phyloP scores from a whole-genome alignment of 35 echinoderm and acorn worm species.

The Chiridota heheva region DNA sequence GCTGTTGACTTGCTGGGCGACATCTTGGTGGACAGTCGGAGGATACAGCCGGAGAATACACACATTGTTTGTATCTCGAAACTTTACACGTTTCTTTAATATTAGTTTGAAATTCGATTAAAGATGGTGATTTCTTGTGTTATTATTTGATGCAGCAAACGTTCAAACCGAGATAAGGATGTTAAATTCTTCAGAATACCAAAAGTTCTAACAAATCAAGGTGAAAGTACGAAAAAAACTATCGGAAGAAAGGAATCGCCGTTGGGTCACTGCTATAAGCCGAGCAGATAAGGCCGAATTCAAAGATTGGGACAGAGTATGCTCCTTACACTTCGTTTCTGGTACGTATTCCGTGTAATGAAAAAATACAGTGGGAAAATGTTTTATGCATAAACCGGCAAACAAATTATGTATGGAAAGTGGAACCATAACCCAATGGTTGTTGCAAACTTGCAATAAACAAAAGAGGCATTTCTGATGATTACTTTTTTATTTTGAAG shows the following conservation, averaged over 20 bases:
- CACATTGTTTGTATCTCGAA: not conserved
- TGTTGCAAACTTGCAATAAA: too few species aligned
- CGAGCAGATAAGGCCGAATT: constrained; percentile 5
- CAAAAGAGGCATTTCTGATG: too few species aligned
- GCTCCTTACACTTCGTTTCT: constrained; percentile 12
- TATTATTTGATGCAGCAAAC: not conserved
- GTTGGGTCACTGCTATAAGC: constrained; percentile 19
- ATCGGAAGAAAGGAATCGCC: constrained; percentile 8
- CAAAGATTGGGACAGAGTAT: constrained; percentile 19
- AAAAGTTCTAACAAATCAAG: constrained; percentile 9
- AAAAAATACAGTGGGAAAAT: constrained; percentile 12
- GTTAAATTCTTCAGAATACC: not conserved
- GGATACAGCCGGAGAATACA: not conserved
- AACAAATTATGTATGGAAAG: too few species aligned
- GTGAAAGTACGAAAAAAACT: constrained; percentile 1
- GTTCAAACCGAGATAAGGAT: too few species aligned
- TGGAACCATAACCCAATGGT: too few species aligned
- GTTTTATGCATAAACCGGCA: too few species aligned
- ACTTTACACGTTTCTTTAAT: not conserved
- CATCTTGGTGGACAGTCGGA: constrained; percentile 11
- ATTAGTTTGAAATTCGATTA: not conserved
- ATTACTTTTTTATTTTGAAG: too few species aligned
- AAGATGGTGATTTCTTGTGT: constrained; percentile 19
- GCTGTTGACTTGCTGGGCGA: not conserved
- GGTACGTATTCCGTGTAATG: constrained; percentile 20